Evolutionary conservation across 2,888 invertebrate species (phyloP).

Genomic region (Sussaba pulchella): DNA sequence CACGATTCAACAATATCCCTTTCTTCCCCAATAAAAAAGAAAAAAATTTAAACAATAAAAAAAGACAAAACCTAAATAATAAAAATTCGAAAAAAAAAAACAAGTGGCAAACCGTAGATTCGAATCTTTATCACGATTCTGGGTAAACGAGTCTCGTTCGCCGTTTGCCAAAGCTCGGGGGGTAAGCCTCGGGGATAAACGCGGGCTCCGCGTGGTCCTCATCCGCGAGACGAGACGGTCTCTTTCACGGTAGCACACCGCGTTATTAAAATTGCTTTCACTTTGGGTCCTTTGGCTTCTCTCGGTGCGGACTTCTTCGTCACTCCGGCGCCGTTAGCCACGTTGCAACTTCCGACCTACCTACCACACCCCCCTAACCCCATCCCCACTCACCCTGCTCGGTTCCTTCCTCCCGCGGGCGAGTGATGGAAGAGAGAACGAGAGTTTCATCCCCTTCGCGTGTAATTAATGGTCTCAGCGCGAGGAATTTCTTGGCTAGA

Average conservation of each 20-base stretch:
- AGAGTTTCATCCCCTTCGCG: conserved; percentile 63
- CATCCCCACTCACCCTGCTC: background rate
- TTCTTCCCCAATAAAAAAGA: conserved; percentile 17
- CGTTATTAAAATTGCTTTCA: conserved; percentile 66
- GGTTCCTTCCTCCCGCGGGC: conserved; percentile 1
- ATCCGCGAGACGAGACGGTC: conserved; percentile 23
- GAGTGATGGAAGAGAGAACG: conserved; percentile 31
- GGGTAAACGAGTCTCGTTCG: conserved; percentile 15
- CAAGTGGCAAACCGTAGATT: conserved; percentile 45
- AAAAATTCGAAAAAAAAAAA: background rate
- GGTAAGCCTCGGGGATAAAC: conserved; percentile 47
- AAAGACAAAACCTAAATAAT: conserved; percentile 2
- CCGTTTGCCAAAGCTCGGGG: conserved; percentile 38
- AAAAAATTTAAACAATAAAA: conserved; percentile 9
- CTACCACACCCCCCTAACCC: too few relatives aligned
- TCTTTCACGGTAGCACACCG: conserved; percentile 36
- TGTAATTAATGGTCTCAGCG: conserved; percentile 64
- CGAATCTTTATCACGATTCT: conserved; percentile 54
- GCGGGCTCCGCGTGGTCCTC: conserved; percentile 13
- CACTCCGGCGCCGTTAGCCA: conserved; percentile 22
- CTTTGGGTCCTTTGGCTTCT: conserved; percentile 52
- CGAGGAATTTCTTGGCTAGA: conserved; percentile 57
- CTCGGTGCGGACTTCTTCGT: conserved; percentile 15
- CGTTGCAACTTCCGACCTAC: too few relatives aligned
- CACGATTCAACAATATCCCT: conserved; percentile 15